Conservation (phyloP, 1,140 invertebrate species). For the Eueides isabella region DNA sequence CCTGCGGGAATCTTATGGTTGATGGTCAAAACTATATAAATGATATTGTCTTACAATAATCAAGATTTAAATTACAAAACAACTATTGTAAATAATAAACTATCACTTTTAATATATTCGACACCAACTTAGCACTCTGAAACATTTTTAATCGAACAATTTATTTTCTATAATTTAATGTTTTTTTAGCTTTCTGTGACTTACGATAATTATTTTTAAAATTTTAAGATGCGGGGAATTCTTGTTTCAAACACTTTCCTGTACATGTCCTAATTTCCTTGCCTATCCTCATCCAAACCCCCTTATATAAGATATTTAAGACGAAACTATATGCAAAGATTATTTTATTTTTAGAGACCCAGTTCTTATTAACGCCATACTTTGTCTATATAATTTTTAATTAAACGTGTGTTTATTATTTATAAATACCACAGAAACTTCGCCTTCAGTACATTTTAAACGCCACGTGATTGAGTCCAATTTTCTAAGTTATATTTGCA, state of each 20-base stretch:
- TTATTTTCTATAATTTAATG: constrained; percentile 16
- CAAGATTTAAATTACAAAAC: background rate
- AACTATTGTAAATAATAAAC: background rate
- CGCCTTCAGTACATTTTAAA: no score
- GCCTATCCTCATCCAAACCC: constrained; percentile 4
- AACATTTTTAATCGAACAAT: background rate
- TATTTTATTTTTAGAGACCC: background rate
- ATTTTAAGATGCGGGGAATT: background rate
- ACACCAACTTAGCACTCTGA: constrained; percentile 1
- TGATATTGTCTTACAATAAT: background rate
- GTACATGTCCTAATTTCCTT: constrained; percentile 24
- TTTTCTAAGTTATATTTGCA: constrained; percentile 30
- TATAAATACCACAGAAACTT: background rate
- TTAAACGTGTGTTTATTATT: background rate
- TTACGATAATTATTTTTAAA: constrained; percentile 7
- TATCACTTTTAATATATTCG: background rate
- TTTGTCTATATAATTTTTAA: background rate
- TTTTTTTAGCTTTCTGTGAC: constrained; percentile 29
- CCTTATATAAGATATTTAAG: constrained; percentile 20
- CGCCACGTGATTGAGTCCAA: no score
- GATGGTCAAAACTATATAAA: constrained; percentile 15
- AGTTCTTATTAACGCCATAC: background rate
- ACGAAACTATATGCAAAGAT: constrained; percentile 28
- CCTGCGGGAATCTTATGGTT: constrained; percentile 13
- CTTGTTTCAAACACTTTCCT: constrained; percentile 18